Evolutionary conservation across 2,888 invertebrate genomes (phyloP).

Genomic region (Liposcelis brunnea): DNA sequence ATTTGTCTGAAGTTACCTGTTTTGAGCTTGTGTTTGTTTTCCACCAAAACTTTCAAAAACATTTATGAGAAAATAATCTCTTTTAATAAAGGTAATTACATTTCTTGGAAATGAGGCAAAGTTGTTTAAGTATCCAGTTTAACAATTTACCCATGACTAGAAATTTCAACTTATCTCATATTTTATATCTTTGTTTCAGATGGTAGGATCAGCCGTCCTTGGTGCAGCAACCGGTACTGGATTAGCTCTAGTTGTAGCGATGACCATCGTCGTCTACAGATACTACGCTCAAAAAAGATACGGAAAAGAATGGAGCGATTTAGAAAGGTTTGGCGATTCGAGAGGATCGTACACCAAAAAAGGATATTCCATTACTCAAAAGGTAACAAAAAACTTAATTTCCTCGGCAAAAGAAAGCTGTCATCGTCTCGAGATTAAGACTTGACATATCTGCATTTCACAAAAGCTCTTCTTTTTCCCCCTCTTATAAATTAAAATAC

Average conservation of each 20-base stretch:
- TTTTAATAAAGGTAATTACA: too few relatives aligned
- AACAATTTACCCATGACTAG: too few relatives aligned
- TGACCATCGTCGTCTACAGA: constrained; percentile 46
- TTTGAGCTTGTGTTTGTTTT: too few relatives aligned
- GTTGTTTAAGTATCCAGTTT: too few relatives aligned
- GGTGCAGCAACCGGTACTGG: constrained; percentile 50
- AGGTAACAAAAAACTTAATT: constrained; percentile 15
- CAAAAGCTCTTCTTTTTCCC: not conserved
- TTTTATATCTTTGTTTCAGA: constrained; percentile 17
- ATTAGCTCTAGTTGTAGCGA: constrained; percentile 42
- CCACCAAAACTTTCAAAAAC: too few relatives aligned
- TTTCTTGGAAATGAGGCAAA: too few relatives aligned
- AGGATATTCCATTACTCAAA: constrained; percentile 17
- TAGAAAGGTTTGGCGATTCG: constrained; percentile 25
- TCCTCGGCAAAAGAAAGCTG: too few relatives aligned
- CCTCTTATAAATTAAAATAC: too few relatives aligned
- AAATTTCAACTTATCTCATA: too few relatives aligned
- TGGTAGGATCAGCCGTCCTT: constrained; percentile 47
- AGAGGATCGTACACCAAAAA: constrained; percentile 21
- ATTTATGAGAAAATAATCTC: too few relatives aligned
- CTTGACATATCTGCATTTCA: not conserved
- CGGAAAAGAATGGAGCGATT: constrained; percentile 41
- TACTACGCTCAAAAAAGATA: constrained; percentile 40
- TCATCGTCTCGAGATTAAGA: too few relatives aligned
- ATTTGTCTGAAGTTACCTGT: too few relatives aligned